phyloP scores from a whole-genome alignment of 2,797 vertebrate genomes.

The Mareca penelope region DNA sequence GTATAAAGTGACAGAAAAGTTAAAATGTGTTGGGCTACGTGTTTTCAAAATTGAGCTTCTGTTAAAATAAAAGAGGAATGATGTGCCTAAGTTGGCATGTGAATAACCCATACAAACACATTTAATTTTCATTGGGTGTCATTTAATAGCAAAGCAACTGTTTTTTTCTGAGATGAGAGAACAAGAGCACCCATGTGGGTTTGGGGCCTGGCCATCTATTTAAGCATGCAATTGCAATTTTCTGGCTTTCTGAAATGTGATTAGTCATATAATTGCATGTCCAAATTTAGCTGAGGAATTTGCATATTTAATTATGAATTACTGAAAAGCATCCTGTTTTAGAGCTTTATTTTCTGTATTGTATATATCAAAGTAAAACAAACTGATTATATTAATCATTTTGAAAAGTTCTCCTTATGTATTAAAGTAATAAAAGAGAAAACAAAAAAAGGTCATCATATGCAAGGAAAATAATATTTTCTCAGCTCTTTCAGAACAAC shows the following conservation, averaged over 20 bases:
- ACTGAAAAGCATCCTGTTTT: conserved; percentile 65
- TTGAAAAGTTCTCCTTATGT: conserved; percentile 1
- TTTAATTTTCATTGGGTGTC: conserved; percentile 25
- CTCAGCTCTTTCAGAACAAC: neutral
- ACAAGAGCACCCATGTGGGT: conserved; percentile 42
- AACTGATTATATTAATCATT: conserved; percentile 38
- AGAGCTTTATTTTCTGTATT: conserved; percentile 49
- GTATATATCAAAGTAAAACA: conserved; percentile 39
- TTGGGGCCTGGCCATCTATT: conserved; percentile 62
- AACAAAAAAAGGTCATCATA: neutral
- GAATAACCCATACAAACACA: neutral
- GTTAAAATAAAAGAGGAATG: neutral
- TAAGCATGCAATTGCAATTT: conserved; percentile 71
- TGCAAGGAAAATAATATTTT: neutral
- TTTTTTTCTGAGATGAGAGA: conserved; percentile 13
- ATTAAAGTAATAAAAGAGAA: conserved; percentile 2
- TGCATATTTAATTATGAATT: conserved; percentile 71
- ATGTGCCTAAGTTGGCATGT: neutral
- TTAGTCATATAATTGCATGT: conserved; percentile 72
- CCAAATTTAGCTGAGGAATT: conserved; percentile 70
- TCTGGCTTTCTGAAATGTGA: conserved; percentile 71
- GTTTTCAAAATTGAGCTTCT: neutral
- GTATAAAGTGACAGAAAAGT: neutral
- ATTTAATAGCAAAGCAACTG: conserved; percentile 31
- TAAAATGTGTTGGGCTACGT: neutral